These are phyloP conservation scores for Abrostola tripartita DNA, from an alignment of 2,888 invertebrate genomes.

Conservation along the genomic window DNA sequence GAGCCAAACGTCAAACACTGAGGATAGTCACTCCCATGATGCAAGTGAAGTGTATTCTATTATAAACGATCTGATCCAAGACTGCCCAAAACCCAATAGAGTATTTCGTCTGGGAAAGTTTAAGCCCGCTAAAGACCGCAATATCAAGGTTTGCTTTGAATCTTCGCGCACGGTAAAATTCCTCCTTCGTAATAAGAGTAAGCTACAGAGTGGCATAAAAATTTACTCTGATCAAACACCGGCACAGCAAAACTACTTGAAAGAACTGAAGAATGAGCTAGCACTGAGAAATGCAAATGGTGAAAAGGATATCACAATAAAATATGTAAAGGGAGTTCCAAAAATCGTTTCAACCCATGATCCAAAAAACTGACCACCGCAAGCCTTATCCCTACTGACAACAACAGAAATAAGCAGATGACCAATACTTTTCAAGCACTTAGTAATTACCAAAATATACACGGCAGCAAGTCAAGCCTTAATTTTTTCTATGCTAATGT, in stretches of 20 bases:
- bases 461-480: constrained; percentile 1
- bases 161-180: background rate
- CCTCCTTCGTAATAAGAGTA: background rate
- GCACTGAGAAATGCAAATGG: constrained; percentile 1
- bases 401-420: background rate
- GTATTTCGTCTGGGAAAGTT: too few species aligned
- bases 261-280: background rate
- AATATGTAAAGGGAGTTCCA: background rate
- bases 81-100: too few species aligned
- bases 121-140: background rate
- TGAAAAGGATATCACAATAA: background rate
- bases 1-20: background rate
- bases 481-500: constrained; percentile 47
- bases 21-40: constrained; percentile 1
- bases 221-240: constrained; percentile 1
- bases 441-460: background rate
- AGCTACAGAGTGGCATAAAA: background rate
- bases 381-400: background rate
- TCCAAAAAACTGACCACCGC: background rate
- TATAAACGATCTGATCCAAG: too few species aligned
- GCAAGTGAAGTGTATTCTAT: background rate
- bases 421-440: background rate
- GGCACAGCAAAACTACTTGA: background rate
- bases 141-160: constrained; percentile 3
- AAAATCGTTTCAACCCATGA: background rate